These are phyloP conservation scores for Cossypha polioptera DNA, from an alignment of 2,797 vertebrate species.

Conservation along the genomic window DNA sequence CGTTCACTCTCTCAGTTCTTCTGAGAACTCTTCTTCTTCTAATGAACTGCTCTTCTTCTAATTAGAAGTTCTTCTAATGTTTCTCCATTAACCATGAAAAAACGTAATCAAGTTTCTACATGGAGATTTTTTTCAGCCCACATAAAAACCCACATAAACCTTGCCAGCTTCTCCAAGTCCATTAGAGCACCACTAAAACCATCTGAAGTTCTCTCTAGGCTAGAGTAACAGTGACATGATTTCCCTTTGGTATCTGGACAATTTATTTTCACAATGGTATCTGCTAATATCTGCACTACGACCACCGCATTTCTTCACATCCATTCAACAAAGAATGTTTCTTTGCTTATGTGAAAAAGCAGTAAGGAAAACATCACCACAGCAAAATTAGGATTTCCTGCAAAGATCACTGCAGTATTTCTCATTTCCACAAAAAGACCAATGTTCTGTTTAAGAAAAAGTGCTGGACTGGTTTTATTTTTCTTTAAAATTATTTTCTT, in stretches of 20 bases:
- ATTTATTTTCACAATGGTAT: conserved; percentile 6
- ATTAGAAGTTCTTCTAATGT: neutral
- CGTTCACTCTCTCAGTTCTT: neutral
- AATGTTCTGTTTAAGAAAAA: conserved; percentile 19
- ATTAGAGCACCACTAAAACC: neutral
- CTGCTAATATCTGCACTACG: conserved; percentile 1
- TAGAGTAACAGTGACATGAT: neutral
- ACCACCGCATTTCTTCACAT: conserved; percentile 6
- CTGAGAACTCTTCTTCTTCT: neutral
- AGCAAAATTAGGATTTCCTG: neutral
- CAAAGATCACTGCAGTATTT: conserved; percentile 1
- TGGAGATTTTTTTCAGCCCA: neutral
- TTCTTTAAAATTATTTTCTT: conserved; percentile 37
- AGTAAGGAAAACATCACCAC: neutral
- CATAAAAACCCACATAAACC: neutral
- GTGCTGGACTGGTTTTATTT: neutral
- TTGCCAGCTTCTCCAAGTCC: neutral
- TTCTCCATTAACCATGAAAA: neutral
- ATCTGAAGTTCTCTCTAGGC: neutral
- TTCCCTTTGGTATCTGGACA: neutral
- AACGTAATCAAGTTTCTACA: neutral
- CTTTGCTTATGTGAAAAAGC: neutral
- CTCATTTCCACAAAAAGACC: conserved; percentile 31
- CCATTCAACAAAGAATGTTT: conserved; percentile 17
- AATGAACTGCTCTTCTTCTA: neutral